These are phyloP conservation scores for Passer montanus DNA, from an alignment of 2,113 vertebrate genomes.

Conservation along the genomic window DNA sequence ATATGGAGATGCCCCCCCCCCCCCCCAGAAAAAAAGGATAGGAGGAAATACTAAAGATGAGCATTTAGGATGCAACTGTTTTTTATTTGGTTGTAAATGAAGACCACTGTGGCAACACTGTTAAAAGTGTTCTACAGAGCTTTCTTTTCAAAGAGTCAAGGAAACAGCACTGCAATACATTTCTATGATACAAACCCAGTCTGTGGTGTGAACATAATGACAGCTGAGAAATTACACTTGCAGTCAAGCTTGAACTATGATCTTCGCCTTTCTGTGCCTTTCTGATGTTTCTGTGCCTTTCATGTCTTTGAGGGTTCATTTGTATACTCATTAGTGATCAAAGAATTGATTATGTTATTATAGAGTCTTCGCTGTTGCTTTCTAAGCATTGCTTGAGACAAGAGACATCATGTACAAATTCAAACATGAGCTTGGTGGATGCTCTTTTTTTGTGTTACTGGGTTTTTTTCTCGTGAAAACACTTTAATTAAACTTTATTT, in stretches of 20 bases:
- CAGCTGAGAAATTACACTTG: not conserved
- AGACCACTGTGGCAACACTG: not conserved
- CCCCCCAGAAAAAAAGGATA: not conserved
- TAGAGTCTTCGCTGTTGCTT: not conserved
- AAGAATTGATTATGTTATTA: not conserved
- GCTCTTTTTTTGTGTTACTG: not conserved
- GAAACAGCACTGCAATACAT: not conserved
- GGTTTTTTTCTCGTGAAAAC: not conserved
- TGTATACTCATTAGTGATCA: not conserved
- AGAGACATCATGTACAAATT: not conserved
- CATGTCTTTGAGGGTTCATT: not conserved
- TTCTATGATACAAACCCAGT: not conserved
- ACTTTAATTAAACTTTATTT: not conserved
- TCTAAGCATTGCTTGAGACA: not conserved
- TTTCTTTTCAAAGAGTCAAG: not conserved
- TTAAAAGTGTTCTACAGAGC: not conserved
- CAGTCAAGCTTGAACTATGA: not conserved
- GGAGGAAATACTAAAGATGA: not conserved
- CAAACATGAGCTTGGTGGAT: not conserved
- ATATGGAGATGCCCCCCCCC: not conserved
- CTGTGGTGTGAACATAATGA: not conserved
- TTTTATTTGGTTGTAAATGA: not conserved
- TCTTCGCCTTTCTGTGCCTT: not conserved
- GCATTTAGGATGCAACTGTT: not conserved
- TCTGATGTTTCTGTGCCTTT: not conserved